Percentiles rank a stretch among this genome's conserved stretches.
These are phyloP conservation scores for Distichodus sexfasciatus DNA, from an alignment of 2,797 vertebrate genomes.

Conservation along the genomic window DNA sequence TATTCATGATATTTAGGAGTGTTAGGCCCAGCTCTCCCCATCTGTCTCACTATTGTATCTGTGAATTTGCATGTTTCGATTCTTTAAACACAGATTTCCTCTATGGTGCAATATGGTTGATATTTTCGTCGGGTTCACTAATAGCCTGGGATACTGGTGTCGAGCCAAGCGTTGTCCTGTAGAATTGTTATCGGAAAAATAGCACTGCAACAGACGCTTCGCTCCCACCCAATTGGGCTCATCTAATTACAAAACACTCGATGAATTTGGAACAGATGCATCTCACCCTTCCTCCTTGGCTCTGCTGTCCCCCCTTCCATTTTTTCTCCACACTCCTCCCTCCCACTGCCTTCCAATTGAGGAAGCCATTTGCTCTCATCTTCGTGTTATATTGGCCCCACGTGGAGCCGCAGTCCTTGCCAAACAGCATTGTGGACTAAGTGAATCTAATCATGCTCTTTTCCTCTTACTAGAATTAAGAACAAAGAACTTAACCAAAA, in stretches of 20 bases:
- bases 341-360: slow-evolving; percentile 64
- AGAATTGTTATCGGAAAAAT: slow-evolving; percentile 63
- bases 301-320: background rate
- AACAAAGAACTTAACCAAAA: slow-evolving; percentile 7
- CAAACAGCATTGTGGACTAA: slow-evolving; percentile 64
- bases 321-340: slow-evolving; percentile 15
- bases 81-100: slow-evolving; percentile 61
- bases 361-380: slow-evolving; percentile 74
- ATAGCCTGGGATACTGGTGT: slow-evolving; percentile 57
- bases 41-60: slow-evolving; percentile 30
- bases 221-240: slow-evolving; percentile 68
- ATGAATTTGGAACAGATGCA: slow-evolving; percentile 77
- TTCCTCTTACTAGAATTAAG: background rate
- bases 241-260: slow-evolving; percentile 77
- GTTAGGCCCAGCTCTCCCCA: slow-evolving; percentile 30
- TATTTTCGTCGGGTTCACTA: slow-evolving; percentile 64
- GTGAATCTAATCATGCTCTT: slow-evolving; percentile 63
- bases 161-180: slow-evolving; percentile 52
- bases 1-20: slow-evolving; percentile 26
- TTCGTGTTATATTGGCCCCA: slow-evolving; percentile 70
- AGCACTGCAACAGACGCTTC: slow-evolving; percentile 68
- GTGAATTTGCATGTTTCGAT: slow-evolving; percentile 35
- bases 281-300: slow-evolving; percentile 51
- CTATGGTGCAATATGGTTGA: slow-evolving; percentile 62
- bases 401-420: slow-evolving; percentile 64